Conservation (phyloP, 2,888 invertebrate species). For the Theretra japonica region DNA sequence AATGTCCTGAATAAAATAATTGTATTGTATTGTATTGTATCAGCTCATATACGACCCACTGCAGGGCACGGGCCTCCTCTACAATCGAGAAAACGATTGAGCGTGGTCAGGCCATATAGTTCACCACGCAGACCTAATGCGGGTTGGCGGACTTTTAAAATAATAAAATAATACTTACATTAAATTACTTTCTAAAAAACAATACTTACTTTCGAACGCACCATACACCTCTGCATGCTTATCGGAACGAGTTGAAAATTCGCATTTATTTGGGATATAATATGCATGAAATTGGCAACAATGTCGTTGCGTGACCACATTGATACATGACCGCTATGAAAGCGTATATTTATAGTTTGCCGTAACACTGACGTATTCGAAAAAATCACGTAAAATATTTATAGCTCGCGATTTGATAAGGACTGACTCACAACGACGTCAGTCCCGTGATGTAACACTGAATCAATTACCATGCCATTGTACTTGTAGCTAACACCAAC, state of each 20-base stretch:
- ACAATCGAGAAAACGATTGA: too few species aligned
- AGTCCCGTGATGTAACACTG: slow-evolving; percentile 32
- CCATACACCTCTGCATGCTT: neutral
- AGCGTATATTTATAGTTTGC: slow-evolving; percentile 40
- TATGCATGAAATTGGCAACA: slow-evolving; percentile 34
- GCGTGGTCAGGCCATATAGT: too few species aligned
- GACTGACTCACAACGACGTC: slow-evolving; percentile 54
- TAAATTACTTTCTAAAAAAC: neutral
- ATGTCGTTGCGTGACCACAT: slow-evolving; percentile 41
- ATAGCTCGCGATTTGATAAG: slow-evolving; percentile 50
- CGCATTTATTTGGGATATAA: slow-evolving; percentile 28
- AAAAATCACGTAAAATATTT: slow-evolving; percentile 48
- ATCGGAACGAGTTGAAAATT: neutral
- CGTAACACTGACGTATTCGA: slow-evolving; percentile 49
- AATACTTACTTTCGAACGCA: neutral
- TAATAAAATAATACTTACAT: neutral
- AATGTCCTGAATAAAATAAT: too few species aligned
- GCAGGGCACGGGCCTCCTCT: too few species aligned
- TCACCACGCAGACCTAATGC: too few species aligned
- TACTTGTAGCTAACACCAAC: slow-evolving; percentile 10
- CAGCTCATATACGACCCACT: too few species aligned
- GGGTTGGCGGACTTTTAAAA: too few species aligned
- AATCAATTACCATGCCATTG: slow-evolving; percentile 25
- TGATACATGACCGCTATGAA: slow-evolving; percentile 36
- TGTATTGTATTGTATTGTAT: too few species aligned